Conservation (phyloP, 2,113 vertebrate genomes). For the Sterna hirundo region DNA sequence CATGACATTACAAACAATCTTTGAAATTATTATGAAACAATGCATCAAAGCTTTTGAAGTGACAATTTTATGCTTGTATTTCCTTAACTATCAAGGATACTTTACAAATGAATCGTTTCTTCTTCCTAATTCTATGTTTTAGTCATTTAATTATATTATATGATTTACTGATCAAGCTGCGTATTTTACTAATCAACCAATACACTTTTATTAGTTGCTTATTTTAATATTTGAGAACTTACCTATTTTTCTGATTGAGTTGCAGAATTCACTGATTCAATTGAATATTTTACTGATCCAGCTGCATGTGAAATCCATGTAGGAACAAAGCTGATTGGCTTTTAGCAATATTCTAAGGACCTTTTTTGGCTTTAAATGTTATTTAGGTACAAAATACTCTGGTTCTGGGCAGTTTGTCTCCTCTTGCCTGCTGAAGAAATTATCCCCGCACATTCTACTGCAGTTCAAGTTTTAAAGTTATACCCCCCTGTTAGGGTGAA, state of each 20-base stretch:
- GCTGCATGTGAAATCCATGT: not conserved
- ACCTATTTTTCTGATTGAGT: not conserved
- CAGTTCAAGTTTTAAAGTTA: not conserved
- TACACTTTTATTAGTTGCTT: not conserved
- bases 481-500: not conserved
- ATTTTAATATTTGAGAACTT: conserved; percentile 16
- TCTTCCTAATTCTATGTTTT: conserved; percentile 14
- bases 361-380: not conserved
- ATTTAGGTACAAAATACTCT: not conserved
- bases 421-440: not conserved
- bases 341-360: not conserved
- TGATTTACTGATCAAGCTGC: conserved; percentile 27
- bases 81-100: conserved; percentile 14
- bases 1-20: not conserved
- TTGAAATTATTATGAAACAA: not conserved
- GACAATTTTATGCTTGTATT: not conserved
- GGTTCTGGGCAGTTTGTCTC: not conserved
- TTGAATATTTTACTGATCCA: not conserved
- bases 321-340: not conserved
- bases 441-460: not conserved
- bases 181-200: conserved; percentile 50
- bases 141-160: not conserved
- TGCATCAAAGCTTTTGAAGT: not conserved
- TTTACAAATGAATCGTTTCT: conserved; percentile 11
- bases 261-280: not conserved